Evolutionary conservation across 92 coral and sea anemone species (phyloP).

Genomic region (Ricordea florida): DNA sequence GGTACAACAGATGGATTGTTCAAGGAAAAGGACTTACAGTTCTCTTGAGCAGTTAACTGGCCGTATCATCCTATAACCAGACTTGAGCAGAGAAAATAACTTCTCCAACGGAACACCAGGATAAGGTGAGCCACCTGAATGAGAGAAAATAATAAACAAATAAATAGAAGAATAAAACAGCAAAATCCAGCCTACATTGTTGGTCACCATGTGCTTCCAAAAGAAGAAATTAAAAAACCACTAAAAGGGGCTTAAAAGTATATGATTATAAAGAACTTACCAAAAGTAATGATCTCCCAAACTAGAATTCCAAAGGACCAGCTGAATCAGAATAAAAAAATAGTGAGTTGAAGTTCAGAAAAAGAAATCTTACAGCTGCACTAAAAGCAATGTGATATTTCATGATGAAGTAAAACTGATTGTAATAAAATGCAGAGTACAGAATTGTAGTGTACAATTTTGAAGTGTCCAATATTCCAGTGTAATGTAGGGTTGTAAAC

Average conservation of each 20-base stretch:
- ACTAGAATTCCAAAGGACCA: constrained; percentile 96
- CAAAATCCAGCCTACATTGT: neutral
- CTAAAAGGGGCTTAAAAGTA: neutral
- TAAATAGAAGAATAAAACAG: neutral
- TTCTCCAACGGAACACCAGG: constrained; percentile 96
- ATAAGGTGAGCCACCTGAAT: constrained; percentile 92
- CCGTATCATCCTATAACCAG: constrained; percentile 92
- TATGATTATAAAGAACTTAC: constrained; percentile 64
- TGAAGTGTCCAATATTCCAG: too few relatives aligned
- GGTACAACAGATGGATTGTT: too few relatives aligned
- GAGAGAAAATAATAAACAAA: neutral
- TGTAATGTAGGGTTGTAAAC: too few relatives aligned
- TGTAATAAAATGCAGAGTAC: too few relatives aligned
- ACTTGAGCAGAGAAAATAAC: constrained; percentile 81
- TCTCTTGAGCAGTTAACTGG: constrained; percentile 93
- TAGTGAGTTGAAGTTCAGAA: too few relatives aligned
- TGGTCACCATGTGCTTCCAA: neutral
- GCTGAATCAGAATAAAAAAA: constrained; percentile 25
- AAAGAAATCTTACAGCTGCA: too few relatives aligned
- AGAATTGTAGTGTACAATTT: too few relatives aligned
- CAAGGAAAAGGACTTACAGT: too few relatives aligned
- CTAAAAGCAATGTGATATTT: too few relatives aligned
- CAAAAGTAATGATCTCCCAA: constrained; percentile 97
- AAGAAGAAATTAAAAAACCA: neutral
- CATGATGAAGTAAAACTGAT: too few relatives aligned